Base-by-base conservation (phyloP, 1,140 invertebrate genomes). In the Teleopsis dalmanni region DNA sequence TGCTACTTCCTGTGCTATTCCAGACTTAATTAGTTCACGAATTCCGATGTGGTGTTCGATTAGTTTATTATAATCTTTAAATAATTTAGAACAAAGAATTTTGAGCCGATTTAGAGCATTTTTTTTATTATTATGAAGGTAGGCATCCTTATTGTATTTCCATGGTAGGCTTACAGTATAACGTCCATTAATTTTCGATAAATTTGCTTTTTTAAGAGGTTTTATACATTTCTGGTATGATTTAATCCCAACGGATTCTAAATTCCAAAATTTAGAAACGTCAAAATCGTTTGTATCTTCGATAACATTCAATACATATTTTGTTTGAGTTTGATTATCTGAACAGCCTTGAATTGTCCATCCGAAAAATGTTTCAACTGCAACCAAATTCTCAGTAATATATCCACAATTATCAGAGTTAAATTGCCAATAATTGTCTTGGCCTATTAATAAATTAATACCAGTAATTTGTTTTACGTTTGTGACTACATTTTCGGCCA, bases 331-430 rank as follows among this genome's bases (percentile, higher is more conserved):
- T 47, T 23, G 19, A 31, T 5, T 14, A 26, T 25, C 13, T 18
- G 33, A n/a, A 9, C 4, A n/a, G 13, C 31, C 45, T 19, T 47
- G 45, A 3, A 47, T 13, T n/a, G 33, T 47, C 45, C 45, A 47
- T 22, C 45, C 34, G 19, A 47, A 47, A 26, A 47, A 18, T 11
- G 45, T 36, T 25, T 47, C 31, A 5, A 37, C 45, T 16, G 34
- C 33, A 9, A 16, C 31, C 36, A 36, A 34, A 13, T 22, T 29
- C 4, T 26, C 8, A 10, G 43, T 14, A 31, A 45, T 33, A 9
- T n/a, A 33, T 36, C 18, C 16, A 14, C 13, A 10, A 14, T 47
- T 19, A 1, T 14, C 13, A 13, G 31, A 13, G 14, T 33, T 33
- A 13, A 36, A 29, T 23, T 29, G 13, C 45, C 45, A 47, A 25